Evolutionary conservation across 2,888 invertebrate genomes (phyloP), one percentile per base, ranked within the genome.

Genomic region (Aplocera efformata): DNA sequence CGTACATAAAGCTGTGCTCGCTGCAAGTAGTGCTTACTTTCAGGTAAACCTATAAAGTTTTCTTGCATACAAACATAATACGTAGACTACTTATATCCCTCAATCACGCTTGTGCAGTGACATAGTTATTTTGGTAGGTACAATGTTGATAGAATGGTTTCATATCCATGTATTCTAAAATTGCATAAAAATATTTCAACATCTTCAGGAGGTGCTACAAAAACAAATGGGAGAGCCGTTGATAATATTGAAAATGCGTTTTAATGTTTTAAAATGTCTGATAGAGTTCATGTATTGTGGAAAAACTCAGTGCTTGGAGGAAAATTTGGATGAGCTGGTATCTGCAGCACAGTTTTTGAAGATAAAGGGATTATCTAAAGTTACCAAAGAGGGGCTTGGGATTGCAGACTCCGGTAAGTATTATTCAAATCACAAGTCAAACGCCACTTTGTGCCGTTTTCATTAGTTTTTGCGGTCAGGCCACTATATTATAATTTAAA

Each of bases 271-370:
- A 43, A 93, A 93, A 74, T 91, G 92, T 31, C 84, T 94, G 45
- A 90, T 94, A 21, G 94, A 94, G 70, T 94, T 93, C 60, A 94
- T 94, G 91, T 94, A 94, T 64, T 93, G 92, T 61, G 94, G 94
- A 1, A 93, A 93, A 81, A 93, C 93, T 1, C 91, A 91, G 54
- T 91, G 94, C 52, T 79, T 91, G 33, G 92, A 93, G 70, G 91
- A 92, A 56, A 90, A 92, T 68, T 80, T 93, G 53, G 91, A 92
- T 56, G 91, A 92, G 56, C 70, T 94, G 32, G 89, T 93, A 30
- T 91, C 92, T 37, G 93, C 93, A 5, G 93, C 93, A 11, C 92
- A 91, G 67, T 90, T 92, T 61, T 90, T 94, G 47, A 92, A 93
- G 76, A 92, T 94, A 48, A 88, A 89, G 54, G 90, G 90, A 4